Evolutionary conservation across 2,888 invertebrate species (phyloP).

Genomic region (Icerya purchasi): DNA sequence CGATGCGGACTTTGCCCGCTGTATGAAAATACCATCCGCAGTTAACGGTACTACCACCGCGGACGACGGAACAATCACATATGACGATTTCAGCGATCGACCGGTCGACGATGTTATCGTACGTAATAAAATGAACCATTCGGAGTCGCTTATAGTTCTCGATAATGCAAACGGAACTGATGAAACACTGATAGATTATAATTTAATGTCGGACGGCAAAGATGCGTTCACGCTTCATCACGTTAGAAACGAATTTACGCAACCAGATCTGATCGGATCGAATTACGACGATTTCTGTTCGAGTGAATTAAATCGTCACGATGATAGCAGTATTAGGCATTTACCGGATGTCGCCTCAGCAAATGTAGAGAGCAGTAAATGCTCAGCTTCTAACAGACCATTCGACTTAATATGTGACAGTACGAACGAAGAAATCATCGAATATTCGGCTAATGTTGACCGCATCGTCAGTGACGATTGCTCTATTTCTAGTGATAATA

Average conservation of each 20-base stretch:
- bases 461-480: not conserved
- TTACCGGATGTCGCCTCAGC: constrained; percentile 10
- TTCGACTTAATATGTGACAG: not conserved
- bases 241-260: constrained; percentile 9
- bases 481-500: too few relatives aligned
- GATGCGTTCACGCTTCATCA: not conserved
- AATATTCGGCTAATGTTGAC: not conserved
- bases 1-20: not conserved
- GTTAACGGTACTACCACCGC: too few relatives aligned
- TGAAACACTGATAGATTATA: not conserved
- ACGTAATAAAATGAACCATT: not conserved
- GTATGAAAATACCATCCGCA: not conserved
- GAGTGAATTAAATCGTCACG: not conserved
- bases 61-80: not conserved
- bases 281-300: constrained; percentile 7
- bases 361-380: not conserved
- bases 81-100: not conserved
- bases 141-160: not conserved
- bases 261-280: constrained; percentile 14
- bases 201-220: not conserved
- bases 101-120: not conserved
- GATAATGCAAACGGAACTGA: not conserved
- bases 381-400: not conserved
- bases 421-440: not conserved
- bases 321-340: constrained; percentile 1